Evolutionary conservation across 64 coral and sea anemone genomes (phyloP).

Genomic region (Actinia tenebrosa): DNA sequence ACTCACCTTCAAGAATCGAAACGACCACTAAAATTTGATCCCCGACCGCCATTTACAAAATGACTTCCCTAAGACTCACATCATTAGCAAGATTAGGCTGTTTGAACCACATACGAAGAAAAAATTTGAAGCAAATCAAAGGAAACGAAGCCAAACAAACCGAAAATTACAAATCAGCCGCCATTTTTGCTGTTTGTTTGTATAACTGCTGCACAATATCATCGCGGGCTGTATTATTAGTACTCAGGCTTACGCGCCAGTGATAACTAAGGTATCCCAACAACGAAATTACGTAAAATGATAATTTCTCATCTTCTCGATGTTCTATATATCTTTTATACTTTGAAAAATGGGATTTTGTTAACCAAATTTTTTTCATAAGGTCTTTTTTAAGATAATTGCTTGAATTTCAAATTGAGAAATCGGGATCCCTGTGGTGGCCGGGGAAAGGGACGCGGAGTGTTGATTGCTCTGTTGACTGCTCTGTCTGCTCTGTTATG

Average conservation of each 20-base stretch:
- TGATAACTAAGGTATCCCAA: not conserved
- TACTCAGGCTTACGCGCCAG: not conserved
- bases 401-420: not conserved
- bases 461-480: not conserved
- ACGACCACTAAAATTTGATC: constrained; percentile 91
- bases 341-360: not conserved
- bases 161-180: constrained; percentile 12
- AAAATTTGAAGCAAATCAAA: not conserved
- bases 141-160: constrained; percentile 14
- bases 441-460: not conserved
- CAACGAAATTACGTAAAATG: not conserved
- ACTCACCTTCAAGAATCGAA: constrained; percentile 88
- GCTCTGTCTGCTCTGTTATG: too few relatives aligned
- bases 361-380: not conserved
- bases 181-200: constrained; percentile 10
- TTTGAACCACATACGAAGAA: not conserved
- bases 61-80: not conserved
- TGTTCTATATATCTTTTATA: not conserved
- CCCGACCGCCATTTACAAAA: constrained; percentile 55
- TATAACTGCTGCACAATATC: not conserved
- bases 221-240: constrained; percentile 15
- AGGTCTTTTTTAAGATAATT: not conserved
- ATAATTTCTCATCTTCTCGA: not conserved
- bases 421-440: not conserved
- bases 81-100: not conserved